A percentile compares a stretch with the other conserved stretches of the same genome.
Conservation (phyloP, 2,113 vertebrate species). For the Urocynchramus pylzowi region DNA sequence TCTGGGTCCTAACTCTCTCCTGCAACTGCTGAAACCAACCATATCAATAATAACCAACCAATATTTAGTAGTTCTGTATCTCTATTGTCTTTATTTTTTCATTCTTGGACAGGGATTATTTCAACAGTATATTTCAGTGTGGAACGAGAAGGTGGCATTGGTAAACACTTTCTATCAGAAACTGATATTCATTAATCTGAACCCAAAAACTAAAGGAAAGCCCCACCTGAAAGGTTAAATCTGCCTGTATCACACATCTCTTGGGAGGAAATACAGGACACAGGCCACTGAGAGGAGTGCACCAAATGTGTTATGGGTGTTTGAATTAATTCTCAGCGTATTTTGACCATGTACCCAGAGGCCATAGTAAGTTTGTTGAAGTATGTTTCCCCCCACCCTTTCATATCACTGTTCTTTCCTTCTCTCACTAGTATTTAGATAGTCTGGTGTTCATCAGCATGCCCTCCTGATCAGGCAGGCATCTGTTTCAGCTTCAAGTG, state of each 20-base stretch:
- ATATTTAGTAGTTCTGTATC: not conserved
- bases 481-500: conserved; percentile 10
- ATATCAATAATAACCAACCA: too few species aligned
- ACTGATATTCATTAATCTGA: not conserved
- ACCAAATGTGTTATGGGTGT: not conserved
- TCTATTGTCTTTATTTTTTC: not conserved
- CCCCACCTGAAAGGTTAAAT: not conserved
- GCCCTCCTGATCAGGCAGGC: not conserved
- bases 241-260: not conserved
- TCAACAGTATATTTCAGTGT: not conserved
- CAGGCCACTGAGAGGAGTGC: not conserved
- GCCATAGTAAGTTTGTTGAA: not conserved
- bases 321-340: not conserved
- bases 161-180: not conserved
- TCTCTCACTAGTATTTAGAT: not conserved
- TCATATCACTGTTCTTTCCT: not conserved
- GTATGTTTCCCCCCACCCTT: not conserved
- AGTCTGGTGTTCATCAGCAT: not conserved
- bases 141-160: not conserved
- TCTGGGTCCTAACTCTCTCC: not conserved
- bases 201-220: not conserved
- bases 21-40: not conserved
- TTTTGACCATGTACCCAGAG: not conserved
- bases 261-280: not conserved
- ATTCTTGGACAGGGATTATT: not conserved